Conservation (phyloP, 2,888 invertebrate genomes). For the Drosophila niveifrons region DNA sequence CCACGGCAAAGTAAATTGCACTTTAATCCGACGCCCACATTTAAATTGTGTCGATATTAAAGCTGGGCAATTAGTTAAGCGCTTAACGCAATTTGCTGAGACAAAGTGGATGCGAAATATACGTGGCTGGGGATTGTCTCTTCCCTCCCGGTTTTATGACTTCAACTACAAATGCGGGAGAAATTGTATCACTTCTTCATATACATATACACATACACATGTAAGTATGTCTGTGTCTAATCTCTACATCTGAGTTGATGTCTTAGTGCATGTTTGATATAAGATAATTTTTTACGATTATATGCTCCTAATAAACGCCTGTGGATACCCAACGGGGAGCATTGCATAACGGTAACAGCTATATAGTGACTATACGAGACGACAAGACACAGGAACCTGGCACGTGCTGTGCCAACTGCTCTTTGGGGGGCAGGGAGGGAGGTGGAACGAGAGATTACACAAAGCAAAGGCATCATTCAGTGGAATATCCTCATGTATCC, state of each 20-base stretch:
- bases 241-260: constrained; percentile 12
- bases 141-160: neutral
- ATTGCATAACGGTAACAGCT: constrained; percentile 28
- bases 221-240: neutral
- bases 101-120: neutral
- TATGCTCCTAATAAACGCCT: constrained; percentile 57
- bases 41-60: constrained; percentile 46
- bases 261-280: constrained; percentile 43
- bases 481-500: constrained; percentile 22
- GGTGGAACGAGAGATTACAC: constrained; percentile 2
- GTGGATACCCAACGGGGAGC: constrained; percentile 40
- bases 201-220: neutral
- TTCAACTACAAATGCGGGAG: constrained; percentile 5
- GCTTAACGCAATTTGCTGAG: constrained; percentile 2
- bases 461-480: constrained; percentile 25
- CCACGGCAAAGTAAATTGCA: constrained; percentile 27
- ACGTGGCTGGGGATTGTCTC: neutral
- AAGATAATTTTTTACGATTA: constrained; percentile 66
- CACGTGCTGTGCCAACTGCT: constrained; percentile 28
- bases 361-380: constrained; percentile 6
- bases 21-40: constrained; percentile 29
- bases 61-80: constrained; percentile 42
- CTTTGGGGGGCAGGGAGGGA: constrained; percentile 3
- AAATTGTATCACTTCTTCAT: constrained; percentile 2
- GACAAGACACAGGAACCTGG: constrained; percentile 3